Evolutionary conservation across 2,888 invertebrate species (phyloP).

Genomic region (Pyrrhia umbra): DNA sequence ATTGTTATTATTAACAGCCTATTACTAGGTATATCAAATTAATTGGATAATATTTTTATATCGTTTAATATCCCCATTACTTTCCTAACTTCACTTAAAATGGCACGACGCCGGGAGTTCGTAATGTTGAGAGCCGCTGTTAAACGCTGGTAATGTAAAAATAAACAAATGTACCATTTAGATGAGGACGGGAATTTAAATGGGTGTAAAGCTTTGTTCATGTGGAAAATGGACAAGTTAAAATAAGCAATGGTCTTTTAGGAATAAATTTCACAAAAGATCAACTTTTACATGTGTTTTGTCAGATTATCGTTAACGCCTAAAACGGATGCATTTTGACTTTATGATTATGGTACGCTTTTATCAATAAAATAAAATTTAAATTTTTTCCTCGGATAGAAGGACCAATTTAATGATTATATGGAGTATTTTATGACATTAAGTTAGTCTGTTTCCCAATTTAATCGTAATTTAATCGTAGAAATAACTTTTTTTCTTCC

Average conservation of each 20-base stretch:
- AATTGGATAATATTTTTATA: not conserved
- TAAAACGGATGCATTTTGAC: constrained; percentile 10
- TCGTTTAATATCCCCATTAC: not conserved
- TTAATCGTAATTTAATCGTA: too few relatives aligned
- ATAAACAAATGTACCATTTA: constrained; percentile 56
- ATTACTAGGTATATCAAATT: too few relatives aligned
- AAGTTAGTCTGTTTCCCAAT: too few relatives aligned
- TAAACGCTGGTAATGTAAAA: constrained; percentile 49
- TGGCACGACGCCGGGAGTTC: not conserved
- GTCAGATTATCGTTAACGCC: constrained; percentile 1
- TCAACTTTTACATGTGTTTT: constrained; percentile 38
- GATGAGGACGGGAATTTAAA: constrained; percentile 55
- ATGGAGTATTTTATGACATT: too few relatives aligned
- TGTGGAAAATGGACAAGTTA: constrained; percentile 41
- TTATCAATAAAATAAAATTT: too few relatives aligned
- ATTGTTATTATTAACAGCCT: too few relatives aligned
- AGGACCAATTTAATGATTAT: not conserved
- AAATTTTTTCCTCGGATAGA: not conserved
- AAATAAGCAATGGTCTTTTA: constrained; percentile 38
- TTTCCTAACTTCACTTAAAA: constrained; percentile 1
- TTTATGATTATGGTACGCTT: not conserved
- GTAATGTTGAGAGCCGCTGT: constrained; percentile 47
- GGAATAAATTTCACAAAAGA: constrained; percentile 21
- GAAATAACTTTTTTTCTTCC: too few relatives aligned
- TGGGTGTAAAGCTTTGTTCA: constrained; percentile 45